Evolutionary conservation across 2,888 invertebrate genomes (phyloP), one percentile per base, ranked within the genome.

Genomic region (Allacma fusca): DNA sequence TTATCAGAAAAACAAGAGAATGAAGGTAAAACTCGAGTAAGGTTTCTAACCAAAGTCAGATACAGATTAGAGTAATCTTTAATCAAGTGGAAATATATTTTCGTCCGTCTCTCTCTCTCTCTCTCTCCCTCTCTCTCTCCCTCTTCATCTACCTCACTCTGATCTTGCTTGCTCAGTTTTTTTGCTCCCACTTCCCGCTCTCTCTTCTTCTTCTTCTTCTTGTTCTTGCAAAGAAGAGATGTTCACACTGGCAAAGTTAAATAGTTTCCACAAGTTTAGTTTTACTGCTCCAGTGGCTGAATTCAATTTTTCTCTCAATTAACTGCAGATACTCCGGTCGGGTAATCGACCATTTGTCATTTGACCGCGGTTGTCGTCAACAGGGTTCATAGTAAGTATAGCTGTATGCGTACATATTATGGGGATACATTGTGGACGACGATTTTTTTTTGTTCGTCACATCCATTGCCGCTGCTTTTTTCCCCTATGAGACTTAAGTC

Each of bases 301-400:
- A 59, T 59, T 59, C 57, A 72, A 59, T 72, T 72, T 72, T 72
- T 72, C 72, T 72, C 59, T 59, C 72, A 72, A 72, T 72, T 72
- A 72, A 70, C 50, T 70, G 70, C 70, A 70, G 70, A 50, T 26
- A 70, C 21, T 57, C 34, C n/a, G 57, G 72, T 29, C 50, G 72
- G 59, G 72, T 72, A 72, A 72, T 72, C 59, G 72, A 72, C 72
- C 72, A 72, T 72, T 72, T 72, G 72, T 72, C 72, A 72, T 72
- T 57, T 72, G 72, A 72, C 72, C 72, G 50, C 59, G 50, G 50
- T 50, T 50, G 72, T 72, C 72, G 72, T n/a, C 59, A 57, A 29
- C 72, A 72, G 72, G 72, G 72, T 72, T 50, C 26, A 72, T 16
- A 26, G 19, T 23, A 21, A 19, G 19, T 19, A 70, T 21, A 70